Evolutionary conservation across 2,888 invertebrate species (phyloP), one percentile per base, ranked within the genome.

Genomic region (Leptodirus hochenwartii): DNA sequence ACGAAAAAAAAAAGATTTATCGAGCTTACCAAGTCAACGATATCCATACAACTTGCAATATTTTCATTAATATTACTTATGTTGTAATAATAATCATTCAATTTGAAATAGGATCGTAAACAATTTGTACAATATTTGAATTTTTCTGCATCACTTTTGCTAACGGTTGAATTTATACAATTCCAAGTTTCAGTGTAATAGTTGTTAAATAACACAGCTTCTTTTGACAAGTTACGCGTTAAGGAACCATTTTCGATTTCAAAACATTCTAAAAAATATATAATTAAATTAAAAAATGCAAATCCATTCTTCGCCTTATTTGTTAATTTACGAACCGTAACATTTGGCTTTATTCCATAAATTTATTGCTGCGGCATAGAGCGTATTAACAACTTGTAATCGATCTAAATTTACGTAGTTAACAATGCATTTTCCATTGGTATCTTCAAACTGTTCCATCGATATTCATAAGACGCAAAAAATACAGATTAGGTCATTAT

Each of bases 291-390:
- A n/a, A n/a, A n/a, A n/a, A n/a, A n/a, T n/a, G n/a, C n/a, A n/a
- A n/a, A n/a, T n/a, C n/a, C n/a, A n/a, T n/a, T n/a, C n/a, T n/a
- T n/a, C n/a, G n/a, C n/a, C n/a, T n/a, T n/a, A n/a, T n/a, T n/a
- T n/a, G n/a, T 27, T 25, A 13, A 17, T 9, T 25, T 11, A 49
- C 50, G 48, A 54, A 73, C 74, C 62, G 51, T 64, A 54, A 50
- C 75, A 75, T 42, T 66, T 62, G 29, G 67, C 73, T 46, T 62
- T 60, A 15, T 56, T 49, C 73, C 73, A 74, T 37, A 73, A 50
- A 40, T 58, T 49, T 33, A 54, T 42, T 38, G 64, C 63, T 42
- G 61, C 65, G 25, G 58, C 47, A 51, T 68, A 64, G 36, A 66
- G 61, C 33, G 61, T 59, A 36, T 65, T 49, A 13, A 74, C 57